Base-by-base conservation (phyloP, 2,888 invertebrate genomes). In the Luffia ferchaultella region DNA sequence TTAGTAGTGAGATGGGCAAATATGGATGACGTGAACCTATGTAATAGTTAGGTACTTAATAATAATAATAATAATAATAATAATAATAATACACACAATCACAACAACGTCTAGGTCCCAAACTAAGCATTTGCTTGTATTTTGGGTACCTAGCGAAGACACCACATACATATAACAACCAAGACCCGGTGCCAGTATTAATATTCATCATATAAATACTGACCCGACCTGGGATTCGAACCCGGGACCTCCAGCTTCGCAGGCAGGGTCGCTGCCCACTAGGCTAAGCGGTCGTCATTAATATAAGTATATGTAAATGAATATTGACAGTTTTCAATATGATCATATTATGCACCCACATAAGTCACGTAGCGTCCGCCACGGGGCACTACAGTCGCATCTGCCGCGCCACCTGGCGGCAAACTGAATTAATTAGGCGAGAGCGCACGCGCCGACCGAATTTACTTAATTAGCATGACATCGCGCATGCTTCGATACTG, bases 361-460 rank as follows among this genome's bases (percentile, higher is more conserved):
- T 30, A 30, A 12, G 12, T 30, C 30, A 12, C 30, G 3, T 12
- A 12, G 30, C 12, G 30, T 3, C 30, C 30, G 12, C 12, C 30
- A 30, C 5, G 30, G 30, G 30, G 30, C 30, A 30, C 30, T 30
- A 12, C 30, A 7, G 30, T 30, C 5, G 19, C 80, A 80, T 80
- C 78, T 82, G 80, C 70, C 73, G 50, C 74, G 66, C 73, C 80
- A 82, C 80, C 80, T 80, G 80, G 80, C 52, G 71, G 63, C 62
- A 58, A 59, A 55, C 63, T 73, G 78, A 77, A 77, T 82, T 77
- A 77, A 82, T 82, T 79, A 79, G 57, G 58, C 56, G 62, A 72
- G 68, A 72, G 72, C 68, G 73, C 60, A 55, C 52, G 57, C 61
- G 60, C 64, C 18, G 18, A n/a, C 40, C 20, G 18, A 46, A 50